Percentiles rank a stretch among this genome's conserved stretches.
phyloP scores from a whole-genome alignment of 1,140 invertebrate species.

The Dreissena polymorpha region DNA sequence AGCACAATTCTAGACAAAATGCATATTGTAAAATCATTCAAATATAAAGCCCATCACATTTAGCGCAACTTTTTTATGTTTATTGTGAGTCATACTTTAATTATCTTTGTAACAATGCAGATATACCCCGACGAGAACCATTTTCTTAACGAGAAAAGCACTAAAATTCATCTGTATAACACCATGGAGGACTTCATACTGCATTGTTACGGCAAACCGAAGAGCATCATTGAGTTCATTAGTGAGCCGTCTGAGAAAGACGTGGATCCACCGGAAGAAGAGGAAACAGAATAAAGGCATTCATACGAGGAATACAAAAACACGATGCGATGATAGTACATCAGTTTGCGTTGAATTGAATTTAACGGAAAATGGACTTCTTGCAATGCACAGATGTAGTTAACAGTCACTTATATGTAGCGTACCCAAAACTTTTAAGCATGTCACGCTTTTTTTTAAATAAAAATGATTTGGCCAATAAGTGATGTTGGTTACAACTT shows the following conservation, averaged over 20 bases:
- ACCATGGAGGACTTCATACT: conserved; percentile 92
- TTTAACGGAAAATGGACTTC: too few species aligned
- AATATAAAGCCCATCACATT: neutral
- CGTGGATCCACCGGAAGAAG: conserved; percentile 35
- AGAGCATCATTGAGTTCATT: conserved; percentile 59
- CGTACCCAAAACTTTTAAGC: too few species aligned
- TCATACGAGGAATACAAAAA: neutral
- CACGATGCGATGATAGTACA: too few species aligned
- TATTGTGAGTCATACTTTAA: neutral
- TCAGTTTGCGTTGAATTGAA: too few species aligned
- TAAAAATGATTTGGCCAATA: too few species aligned
- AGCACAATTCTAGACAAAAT: neutral
- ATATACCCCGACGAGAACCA: conserved; percentile 96
- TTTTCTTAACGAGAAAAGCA: conserved; percentile 85
- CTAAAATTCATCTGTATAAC: conserved; percentile 90
- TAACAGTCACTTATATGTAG: too few species aligned
- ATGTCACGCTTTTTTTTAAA: too few species aligned
- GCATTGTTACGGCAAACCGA: conserved; percentile 51
- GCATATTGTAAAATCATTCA: neutral
- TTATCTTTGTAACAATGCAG: conserved; percentile 80
- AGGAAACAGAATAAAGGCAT: conserved; percentile 31
- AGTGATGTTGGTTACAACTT: too few species aligned
- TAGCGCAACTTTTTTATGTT: neutral
- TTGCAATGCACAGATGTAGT: too few species aligned
- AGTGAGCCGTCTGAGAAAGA: conserved; percentile 39